Conservation (phyloP, 2,113 vertebrate species). For the Muntiacus reevesi region DNA sequence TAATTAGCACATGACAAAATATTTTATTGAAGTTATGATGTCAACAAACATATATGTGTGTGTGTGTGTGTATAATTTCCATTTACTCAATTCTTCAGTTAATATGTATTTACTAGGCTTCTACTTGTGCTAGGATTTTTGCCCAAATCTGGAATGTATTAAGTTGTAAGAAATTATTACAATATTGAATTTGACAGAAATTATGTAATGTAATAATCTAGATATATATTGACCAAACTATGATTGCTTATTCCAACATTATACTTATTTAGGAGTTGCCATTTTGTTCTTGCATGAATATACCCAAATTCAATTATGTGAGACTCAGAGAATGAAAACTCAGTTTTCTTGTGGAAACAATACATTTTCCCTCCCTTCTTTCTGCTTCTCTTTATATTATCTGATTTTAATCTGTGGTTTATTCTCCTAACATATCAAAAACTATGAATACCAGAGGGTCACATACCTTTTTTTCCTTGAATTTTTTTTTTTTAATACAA, state of each 20-base stretch:
- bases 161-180: neutral
- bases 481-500: neutral
- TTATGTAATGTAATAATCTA: neutral
- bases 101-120: neutral
- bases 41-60: neutral
- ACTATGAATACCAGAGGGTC: neutral
- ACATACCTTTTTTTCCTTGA: neutral
- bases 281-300: neutral
- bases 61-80: neutral
- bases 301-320: neutral
- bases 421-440: neutral
- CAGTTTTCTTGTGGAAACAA: neutral
- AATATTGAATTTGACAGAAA: neutral
- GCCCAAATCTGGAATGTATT: neutral
- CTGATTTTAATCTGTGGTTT: neutral
- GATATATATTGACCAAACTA: neutral
- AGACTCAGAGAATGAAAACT: neutral
- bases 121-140: neutral
- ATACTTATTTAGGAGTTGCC: neutral
- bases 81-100: neutral
- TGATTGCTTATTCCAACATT: neutral
- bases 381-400: constrained; percentile 3
- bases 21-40: neutral
- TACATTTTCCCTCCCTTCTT: neutral
- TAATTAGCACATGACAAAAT: neutral